phyloP scores from a whole-genome alignment of 2,113 vertebrate species.

The Verasper variegatus region DNA sequence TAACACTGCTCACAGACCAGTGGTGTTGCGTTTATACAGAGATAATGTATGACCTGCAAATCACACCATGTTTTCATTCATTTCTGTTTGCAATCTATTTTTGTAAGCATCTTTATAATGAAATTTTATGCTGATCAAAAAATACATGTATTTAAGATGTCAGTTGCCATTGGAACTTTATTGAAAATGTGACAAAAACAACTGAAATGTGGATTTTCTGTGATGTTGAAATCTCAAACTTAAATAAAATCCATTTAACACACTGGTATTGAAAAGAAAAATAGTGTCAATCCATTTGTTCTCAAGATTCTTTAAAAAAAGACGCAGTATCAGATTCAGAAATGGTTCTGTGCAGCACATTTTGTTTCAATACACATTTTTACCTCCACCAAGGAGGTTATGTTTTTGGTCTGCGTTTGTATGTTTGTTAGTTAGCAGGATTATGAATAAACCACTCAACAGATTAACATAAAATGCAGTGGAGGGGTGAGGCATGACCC shows the following conservation, averaged over 20 bases:
- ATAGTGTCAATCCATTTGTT: background rate
- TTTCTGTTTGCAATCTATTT: constrained; percentile 56
- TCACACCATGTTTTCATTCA: constrained; percentile 29
- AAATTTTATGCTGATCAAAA: constrained; percentile 28
- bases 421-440: no score
- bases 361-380: no score
- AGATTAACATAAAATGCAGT: no score
- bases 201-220: constrained; percentile 27
- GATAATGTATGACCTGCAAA: constrained; percentile 22
- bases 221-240: constrained; percentile 7
- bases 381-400: no score
- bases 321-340: no score
- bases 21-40: constrained; percentile 18
- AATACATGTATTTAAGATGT: constrained; percentile 44
- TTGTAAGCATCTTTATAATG: constrained; percentile 55
- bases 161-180: constrained; percentile 1
- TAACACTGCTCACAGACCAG: constrained; percentile 8
- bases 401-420: no score
- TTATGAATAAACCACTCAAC: no score
- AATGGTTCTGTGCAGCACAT: no score
- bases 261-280: background rate
- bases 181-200: constrained; percentile 19
- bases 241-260: constrained; percentile 48
- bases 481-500: no score
- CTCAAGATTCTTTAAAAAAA: no score